Evolutionary conservation across 2,797 vertebrate genomes (phyloP), one percentile per base, ranked within the genome.

Genomic region (Cryptoblepharus egeriae): DNA sequence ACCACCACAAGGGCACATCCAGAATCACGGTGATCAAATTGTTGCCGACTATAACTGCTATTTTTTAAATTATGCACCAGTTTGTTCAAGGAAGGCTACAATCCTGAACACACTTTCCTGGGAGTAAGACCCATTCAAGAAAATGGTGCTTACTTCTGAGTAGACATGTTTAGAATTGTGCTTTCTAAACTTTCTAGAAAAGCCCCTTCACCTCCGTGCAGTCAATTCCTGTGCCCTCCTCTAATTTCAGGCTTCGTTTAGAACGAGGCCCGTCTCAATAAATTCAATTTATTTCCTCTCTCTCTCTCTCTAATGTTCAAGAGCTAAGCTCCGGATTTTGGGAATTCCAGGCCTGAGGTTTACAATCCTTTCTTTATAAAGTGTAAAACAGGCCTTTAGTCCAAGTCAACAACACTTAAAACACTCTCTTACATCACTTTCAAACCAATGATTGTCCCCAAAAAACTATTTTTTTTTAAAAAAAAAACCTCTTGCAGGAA

Each of bases 371-470:
- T 67, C 45, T 24, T 63, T 49, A 13, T 24, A 61, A 26, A 81
- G 49, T 30, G 39, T n/a, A 8, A 12, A 32, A 72, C n/a, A 20
- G 32, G 32, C 42, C 35, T 79, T 86, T 75, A 80, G 80, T 86
- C 85, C 57, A 12, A 39, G 3, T 58, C 37, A 73, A 16, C 10
- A 13, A 7, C 30, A 26, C 32, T 15, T 68, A 15, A 30, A 77
- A 77, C 45, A 28, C 24, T 49, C 37, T n/a, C 15, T 73, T 81
- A 30, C 22, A 32, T 3, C 5, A 64, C 30, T 60, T 37, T 37
- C 32, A 39, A 24, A 24, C 32, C 3, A 55, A 64, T 57, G n/a
- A 82, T 30, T 73, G 74, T 83, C 60, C 1, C 55, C 55, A 52
- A 63, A n/a, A n/a, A n/a, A n/a, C n/a, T n/a, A n/a, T n/a, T n/a